Conservation (phyloP, 2,797 vertebrate species). For the Odontamblyopus rebecca region DNA sequence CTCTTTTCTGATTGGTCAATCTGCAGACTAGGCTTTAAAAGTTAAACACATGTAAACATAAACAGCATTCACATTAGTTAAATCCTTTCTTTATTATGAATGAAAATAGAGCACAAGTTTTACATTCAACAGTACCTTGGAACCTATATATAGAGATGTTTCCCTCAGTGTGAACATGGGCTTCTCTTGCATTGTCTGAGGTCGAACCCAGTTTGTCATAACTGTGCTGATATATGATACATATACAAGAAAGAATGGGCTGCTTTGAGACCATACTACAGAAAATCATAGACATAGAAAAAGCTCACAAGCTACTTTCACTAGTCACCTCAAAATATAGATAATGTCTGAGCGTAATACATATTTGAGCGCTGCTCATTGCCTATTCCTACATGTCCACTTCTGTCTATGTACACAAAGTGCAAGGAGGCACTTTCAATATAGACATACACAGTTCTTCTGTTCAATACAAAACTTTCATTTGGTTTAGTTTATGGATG, state of each 20-base stretch:
- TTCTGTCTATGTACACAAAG: slow-evolving; percentile 61
- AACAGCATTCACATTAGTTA: not conserved
- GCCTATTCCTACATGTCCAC: slow-evolving; percentile 74
- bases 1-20: not conserved
- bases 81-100: too few species aligned
- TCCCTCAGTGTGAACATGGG: not conserved
- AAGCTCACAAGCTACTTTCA: slow-evolving; percentile 38
- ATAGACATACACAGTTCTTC: slow-evolving; percentile 80
- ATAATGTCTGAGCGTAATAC: slow-evolving; percentile 57
- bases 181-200: not conserved
- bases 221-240: slow-evolving; percentile 17
- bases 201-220: not conserved
- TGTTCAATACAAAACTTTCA: slow-evolving; percentile 42
- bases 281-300: slow-evolving; percentile 14
- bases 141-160: not conserved
- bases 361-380: slow-evolving; percentile 56
- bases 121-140: not conserved
- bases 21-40: not conserved
- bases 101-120: not conserved
- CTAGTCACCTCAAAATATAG: slow-evolving; percentile 31
- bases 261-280: slow-evolving; percentile 9
- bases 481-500: not conserved
- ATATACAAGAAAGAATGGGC: slow-evolving; percentile 19
- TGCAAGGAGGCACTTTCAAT: slow-evolving; percentile 33
- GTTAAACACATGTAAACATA: not conserved